Percentiles rank a stretch among this genome's conserved stretches.
Conservation (phyloP, 2,797 vertebrate species). For the Characodon lateralis region DNA sequence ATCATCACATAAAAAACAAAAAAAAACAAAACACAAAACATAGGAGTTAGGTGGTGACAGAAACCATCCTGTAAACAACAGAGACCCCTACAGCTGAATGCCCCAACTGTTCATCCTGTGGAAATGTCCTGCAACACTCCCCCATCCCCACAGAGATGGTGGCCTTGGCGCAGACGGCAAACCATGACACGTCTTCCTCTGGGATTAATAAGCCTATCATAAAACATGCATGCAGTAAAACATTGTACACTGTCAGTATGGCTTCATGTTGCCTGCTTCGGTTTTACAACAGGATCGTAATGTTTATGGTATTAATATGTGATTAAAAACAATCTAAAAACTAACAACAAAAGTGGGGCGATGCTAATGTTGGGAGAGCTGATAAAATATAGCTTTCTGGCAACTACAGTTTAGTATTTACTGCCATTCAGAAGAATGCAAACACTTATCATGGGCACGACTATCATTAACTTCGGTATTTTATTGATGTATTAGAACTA, state of each 20-base stretch:
- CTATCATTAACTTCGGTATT: not conserved
- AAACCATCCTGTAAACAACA: conserved; percentile 33
- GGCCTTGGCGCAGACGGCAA: conserved; percentile 21
- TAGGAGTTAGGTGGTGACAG: conserved; percentile 3
- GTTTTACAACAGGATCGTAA: conserved; percentile 1
- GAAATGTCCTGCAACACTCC: conserved; percentile 51
- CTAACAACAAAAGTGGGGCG: not conserved
- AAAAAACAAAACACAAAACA: not conserved
- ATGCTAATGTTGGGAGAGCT: not conserved
- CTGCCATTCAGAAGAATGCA: not conserved
- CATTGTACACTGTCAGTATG: not conserved
- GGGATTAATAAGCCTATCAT: not conserved
- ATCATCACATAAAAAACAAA: not conserved
- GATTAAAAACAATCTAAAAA: not conserved
- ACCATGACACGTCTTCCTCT: not conserved
- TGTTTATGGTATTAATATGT: not conserved
- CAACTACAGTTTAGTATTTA: not conserved
- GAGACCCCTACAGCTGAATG: not conserved
- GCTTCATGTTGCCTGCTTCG: not conserved
- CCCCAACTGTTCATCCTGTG: conserved; percentile 32
- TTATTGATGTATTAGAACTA: not conserved
- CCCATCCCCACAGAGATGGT: conserved; percentile 20
- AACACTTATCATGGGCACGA: not conserved
- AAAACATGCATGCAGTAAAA: not conserved
- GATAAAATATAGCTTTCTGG: not conserved